Percentiles rank a stretch among this genome's conserved stretches.
These are phyloP conservation scores for Novumbra hubbsi DNA, from an alignment of 2,797 vertebrate species.

Conservation along the genomic window DNA sequence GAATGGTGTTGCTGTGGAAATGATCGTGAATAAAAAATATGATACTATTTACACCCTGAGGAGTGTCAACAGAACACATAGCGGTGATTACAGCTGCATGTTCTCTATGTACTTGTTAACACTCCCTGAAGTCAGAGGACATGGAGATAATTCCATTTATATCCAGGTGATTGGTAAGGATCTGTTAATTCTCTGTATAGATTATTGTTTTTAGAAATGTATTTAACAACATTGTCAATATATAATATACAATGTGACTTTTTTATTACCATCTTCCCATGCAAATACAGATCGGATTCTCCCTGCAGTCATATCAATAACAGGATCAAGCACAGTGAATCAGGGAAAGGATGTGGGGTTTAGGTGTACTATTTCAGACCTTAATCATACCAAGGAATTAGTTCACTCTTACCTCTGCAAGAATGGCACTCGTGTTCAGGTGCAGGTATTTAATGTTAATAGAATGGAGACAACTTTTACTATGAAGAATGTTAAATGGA, in stretches of 20 bases:
- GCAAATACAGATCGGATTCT: constrained; percentile 39
- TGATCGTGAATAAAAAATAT: accelerated
- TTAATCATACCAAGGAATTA: constrained; percentile 16
- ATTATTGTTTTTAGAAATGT: neutral
- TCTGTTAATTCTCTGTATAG: neutral
- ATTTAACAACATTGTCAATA: too few relatives aligned
- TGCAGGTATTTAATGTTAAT: constrained; percentile 35
- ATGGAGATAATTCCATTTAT: constrained; percentile 5
- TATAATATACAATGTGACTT: too few relatives aligned
- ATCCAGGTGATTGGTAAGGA: constrained; percentile 49
- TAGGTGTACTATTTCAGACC: constrained; percentile 35
- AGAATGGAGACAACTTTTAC: constrained; percentile 34
- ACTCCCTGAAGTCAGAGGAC: neutral
- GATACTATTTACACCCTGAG: neutral
- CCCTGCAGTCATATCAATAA: constrained; percentile 43
- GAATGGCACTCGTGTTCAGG: constrained; percentile 24
- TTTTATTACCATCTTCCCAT: too few relatives aligned
- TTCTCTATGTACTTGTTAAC: neutral
- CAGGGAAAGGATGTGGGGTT: constrained; percentile 35
- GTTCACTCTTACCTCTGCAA: constrained; percentile 45
- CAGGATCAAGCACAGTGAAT: neutral
- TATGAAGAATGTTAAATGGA: constrained; percentile 16
- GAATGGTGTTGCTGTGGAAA: accelerated
- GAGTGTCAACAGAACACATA: neutral
- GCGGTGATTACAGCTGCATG: constrained; percentile 54